Evolutionary conservation across 1,140 invertebrate species (phyloP), one percentile per base, ranked within the genome.

Genomic region (Aphelinus certus): DNA sequence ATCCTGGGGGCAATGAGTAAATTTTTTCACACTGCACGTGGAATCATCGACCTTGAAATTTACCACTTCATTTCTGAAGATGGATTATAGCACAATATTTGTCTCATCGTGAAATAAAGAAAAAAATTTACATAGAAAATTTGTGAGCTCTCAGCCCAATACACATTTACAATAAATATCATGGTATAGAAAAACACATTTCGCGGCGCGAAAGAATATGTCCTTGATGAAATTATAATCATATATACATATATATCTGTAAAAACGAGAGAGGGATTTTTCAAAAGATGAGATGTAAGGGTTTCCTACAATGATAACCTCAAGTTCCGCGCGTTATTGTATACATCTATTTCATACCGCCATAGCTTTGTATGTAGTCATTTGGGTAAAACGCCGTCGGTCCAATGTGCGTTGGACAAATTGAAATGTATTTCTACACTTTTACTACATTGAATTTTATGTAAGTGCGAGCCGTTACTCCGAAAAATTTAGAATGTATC

Each of bases 1-100:
- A 71, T 67, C 66, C 78, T 80, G 69, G 79, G 79, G 78, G 81
- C 82, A 82, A 76, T 79, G 72, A 80, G 75, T 76, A 76, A 77
- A 79, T 81, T 78, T 79, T 68, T 77, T 64, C 69, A 72, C 62
- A 77, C 73, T 77, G 56, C 71, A 70, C 73, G 76, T 72, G 71
- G 66, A 77, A 74, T 76, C 58, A 55, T 72, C 61, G 71, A 49
- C 7, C 61, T 65, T 47, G 53, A 66, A 62, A 55, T 67, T 26
- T 26, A 26, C 26, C 26, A 26, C 26, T 26, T 26, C 26, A 26
- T 26, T 26, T 26, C 26, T 26, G 26, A 0, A 26, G 0, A 26
- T 26, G 26, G 26, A 26, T 26, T 26, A 26, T 26, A 26, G 26
- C 26, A 26, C 26, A 26, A 26, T 26, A 26, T 26, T 26, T 26